Percentiles rank a stretch among this genome's conserved stretches.
Conservation (phyloP, 2,113 vertebrate species). For the Willisornis vidua region DNA sequence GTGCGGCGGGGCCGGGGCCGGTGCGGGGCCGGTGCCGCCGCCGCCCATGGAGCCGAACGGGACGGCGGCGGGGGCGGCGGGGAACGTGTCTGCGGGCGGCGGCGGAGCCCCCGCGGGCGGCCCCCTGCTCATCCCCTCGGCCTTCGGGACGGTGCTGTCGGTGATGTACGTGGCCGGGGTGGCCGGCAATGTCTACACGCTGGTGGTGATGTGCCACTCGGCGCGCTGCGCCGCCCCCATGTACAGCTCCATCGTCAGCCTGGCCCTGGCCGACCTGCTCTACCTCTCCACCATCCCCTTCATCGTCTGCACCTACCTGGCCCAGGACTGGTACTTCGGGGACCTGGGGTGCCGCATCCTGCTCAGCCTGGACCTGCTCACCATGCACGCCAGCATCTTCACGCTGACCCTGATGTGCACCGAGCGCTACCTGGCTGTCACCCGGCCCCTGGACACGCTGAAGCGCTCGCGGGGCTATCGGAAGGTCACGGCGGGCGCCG, state of each 20-base stretch:
- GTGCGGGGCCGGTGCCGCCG: background rate
- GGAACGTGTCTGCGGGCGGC: conserved; percentile 37
- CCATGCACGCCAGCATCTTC: conserved; percentile 95
- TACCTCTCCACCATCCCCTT: conserved; percentile 94
- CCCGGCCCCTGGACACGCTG: conserved; percentile 86
- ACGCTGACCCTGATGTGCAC: conserved; percentile 92
- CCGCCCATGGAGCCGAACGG: conserved; percentile 53
- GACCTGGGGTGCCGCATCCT: conserved; percentile 88
- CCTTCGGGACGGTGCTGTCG: conserved; percentile 87
- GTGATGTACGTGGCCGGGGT: conserved; percentile 87
- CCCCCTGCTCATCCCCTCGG: conserved; percentile 82
- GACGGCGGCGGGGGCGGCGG: conserved; percentile 12
- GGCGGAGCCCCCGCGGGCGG: conserved; percentile 68
- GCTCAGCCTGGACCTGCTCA: conserved; percentile 90
- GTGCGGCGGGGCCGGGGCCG: too few species aligned
- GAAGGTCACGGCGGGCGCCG: conserved; percentile 82
- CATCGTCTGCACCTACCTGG: conserved; percentile 91
- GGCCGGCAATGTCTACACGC: conserved; percentile 89
- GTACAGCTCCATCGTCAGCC: conserved; percentile 91
- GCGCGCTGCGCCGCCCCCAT: conserved; percentile 87
- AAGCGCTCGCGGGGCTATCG: conserved; percentile 83
- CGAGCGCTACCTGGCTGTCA: conserved; percentile 91
- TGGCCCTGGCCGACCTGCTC: conserved; percentile 90
- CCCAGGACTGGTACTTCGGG: conserved; percentile 93
- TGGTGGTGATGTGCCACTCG: conserved; percentile 90